These are phyloP conservation scores for Spisula subtruncata DNA, from an alignment of 2,888 invertebrate species.

Conservation along the genomic window DNA sequence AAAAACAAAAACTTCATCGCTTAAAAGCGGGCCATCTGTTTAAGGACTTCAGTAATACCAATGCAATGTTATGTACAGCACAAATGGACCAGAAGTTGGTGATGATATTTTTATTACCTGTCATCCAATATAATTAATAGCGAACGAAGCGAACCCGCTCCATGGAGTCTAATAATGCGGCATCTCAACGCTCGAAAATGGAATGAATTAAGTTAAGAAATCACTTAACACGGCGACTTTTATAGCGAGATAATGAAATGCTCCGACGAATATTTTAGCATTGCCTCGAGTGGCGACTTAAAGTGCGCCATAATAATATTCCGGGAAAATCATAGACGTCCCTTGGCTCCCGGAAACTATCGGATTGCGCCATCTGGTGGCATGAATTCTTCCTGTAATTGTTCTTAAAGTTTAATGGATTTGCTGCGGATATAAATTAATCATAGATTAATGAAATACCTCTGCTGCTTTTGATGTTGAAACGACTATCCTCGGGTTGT, in stretches of 20 bases:
- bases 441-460: constrained; percentile 41
- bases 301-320: constrained; percentile 32
- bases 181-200: constrained; percentile 28
- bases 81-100: constrained; percentile 43
- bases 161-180: constrained; percentile 36
- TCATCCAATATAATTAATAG: constrained; percentile 57
- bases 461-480: constrained; percentile 37
- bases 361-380: constrained; percentile 39
- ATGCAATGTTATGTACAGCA: constrained; percentile 50
- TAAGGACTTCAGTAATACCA: constrained; percentile 22
- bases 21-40: constrained; percentile 53
- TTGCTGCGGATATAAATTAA: constrained; percentile 39
- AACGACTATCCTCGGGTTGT: neutral
- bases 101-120: constrained; percentile 58
- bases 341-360: constrained; percentile 29
- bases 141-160: constrained; percentile 32
- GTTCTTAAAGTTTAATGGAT: constrained; percentile 39
- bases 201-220: constrained; percentile 57
- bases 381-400: constrained; percentile 32
- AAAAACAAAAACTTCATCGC: constrained; percentile 39
- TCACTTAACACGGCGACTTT: constrained; percentile 57
- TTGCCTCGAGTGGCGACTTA: constrained; percentile 46
- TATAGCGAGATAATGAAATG: constrained; percentile 61
- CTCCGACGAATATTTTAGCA: constrained; percentile 35
- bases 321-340: constrained; percentile 22